Base-by-base conservation (phyloP, 2,797 vertebrate species). In the Triplophysa yarkandensis region DNA sequence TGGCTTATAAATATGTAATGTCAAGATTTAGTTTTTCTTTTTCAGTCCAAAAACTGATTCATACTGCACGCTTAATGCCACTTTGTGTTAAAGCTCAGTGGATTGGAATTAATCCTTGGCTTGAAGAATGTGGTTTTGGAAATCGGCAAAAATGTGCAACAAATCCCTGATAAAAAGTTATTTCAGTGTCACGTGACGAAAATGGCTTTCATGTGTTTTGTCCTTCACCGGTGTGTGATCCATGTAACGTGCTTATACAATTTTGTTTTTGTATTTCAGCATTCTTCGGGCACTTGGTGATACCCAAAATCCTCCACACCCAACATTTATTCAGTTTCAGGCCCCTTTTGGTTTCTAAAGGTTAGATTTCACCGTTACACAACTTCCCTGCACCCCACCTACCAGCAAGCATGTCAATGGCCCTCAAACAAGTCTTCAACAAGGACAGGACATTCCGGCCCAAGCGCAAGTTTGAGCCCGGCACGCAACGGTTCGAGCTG, bases 401-500 rank as follows among this genome's bases (percentile, higher is more conserved):
- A 52, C 84, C 81, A 78, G 81, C 81, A 74, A 89, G 77, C 81
- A 98, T 98, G 96, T 94, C 96, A 73, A 86, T 91, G 83, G 94
- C 93, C 23, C 83, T 98, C 58, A 97, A 97, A 88, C 95, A 98
- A 76, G 96, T 98, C 79, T 98, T 98, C 91, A 96, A 95, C 81
- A 98, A 98, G 88, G 96, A 98, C 87, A 94, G 93, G 89, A 98
- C 96, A 80, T 98, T 98, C 92, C 94, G 96, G 57, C 96, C 96
- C 80, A 98, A 98, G 88, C 94, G 95, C 86, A 98, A 98, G 88
- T 98, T 98, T 2, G 96, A 98, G 90, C 96, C 95, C 0, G 96
- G 96, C 32, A 98, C 96, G 0, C 96, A 96, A 82, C 93, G 96
- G 2, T 98, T 98, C 0, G 96, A 98, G 80, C 91, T 98, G 61